A percentile compares a stretch with the other conserved stretches of the same genome.
Conservation (phyloP, 2,113 vertebrate species). For the Tonatia bakeri region DNA sequence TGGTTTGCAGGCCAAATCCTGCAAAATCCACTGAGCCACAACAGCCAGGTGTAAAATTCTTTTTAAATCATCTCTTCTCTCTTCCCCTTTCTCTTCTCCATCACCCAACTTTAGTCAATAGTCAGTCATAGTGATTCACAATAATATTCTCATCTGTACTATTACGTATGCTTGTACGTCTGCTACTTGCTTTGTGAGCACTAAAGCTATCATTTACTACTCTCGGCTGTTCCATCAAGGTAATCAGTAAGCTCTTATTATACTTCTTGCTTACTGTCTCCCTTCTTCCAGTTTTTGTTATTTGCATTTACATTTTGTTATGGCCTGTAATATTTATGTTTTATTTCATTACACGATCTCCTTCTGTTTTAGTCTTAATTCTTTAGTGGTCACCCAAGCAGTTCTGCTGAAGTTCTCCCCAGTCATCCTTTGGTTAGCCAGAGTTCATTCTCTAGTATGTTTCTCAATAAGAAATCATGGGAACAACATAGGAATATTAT, state of each 20-base stretch:
- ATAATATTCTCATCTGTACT: background rate
- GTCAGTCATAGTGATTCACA: background rate
- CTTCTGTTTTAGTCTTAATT: conserved; percentile 2
- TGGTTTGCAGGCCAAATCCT: too few relatives aligned
- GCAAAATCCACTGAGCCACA: too few relatives aligned
- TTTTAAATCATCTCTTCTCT: background rate
- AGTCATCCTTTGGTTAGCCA: background rate
- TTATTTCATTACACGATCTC: background rate
- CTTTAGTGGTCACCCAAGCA: background rate
- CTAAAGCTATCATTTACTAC: background rate
- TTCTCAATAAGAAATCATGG: background rate
- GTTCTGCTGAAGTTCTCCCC: background rate
- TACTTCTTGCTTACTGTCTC: background rate
- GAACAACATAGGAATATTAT: background rate
- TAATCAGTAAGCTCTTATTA: background rate
- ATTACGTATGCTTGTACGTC: background rate
- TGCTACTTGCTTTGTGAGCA: background rate
- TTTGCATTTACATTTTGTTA: background rate
- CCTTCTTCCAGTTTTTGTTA: background rate
- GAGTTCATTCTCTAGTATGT: background rate
- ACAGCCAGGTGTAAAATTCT: background rate
- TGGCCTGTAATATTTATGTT: background rate
- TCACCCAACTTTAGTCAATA: background rate
- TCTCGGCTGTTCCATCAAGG: background rate
- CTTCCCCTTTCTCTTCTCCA: background rate